A percentile compares a stretch with the other conserved stretches of the same genome.
Evolutionary conservation across 2,888 invertebrate species (phyloP).

Genomic region (Orthosia cruda): DNA sequence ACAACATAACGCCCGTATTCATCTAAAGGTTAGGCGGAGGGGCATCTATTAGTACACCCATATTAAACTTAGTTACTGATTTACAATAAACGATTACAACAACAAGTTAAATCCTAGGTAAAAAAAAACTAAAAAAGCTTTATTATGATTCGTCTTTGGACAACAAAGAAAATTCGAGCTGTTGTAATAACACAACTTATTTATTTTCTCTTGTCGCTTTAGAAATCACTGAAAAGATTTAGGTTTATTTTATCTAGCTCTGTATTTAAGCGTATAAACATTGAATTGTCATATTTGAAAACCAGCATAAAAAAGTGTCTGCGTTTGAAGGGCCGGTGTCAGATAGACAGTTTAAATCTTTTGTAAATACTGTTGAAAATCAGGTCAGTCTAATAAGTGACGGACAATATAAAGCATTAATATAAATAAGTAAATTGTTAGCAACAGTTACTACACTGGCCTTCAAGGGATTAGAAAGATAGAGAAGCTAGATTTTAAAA

Average conservation of each 20-base stretch:
- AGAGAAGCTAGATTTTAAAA: too few relatives aligned
- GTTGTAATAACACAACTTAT: conserved; percentile 51
- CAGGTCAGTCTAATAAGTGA: conserved; percentile 1
- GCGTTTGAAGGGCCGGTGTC: not conserved
- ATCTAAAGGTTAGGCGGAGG: too few relatives aligned
- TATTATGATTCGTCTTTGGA: conserved; percentile 15
- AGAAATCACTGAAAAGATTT: conserved; percentile 47
- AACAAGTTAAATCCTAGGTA: conserved; percentile 6
- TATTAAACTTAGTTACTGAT: not conserved
- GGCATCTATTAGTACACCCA: too few relatives aligned
- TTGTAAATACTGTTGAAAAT: conserved; percentile 14
- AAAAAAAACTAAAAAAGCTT: conserved; percentile 6
- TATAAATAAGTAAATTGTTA: too few relatives aligned
- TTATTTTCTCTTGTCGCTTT: conserved; percentile 52
- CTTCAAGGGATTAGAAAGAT: too few relatives aligned
- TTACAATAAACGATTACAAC: not conserved
- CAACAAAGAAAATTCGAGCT: conserved; percentile 42
- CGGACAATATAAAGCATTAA: too few relatives aligned
- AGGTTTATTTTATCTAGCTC: conserved; percentile 40
- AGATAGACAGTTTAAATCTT: not conserved
- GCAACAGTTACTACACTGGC: too few relatives aligned
- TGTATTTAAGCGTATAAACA: conserved; percentile 18
- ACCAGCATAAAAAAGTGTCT: conserved; percentile 3
- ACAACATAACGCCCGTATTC: too few relatives aligned
- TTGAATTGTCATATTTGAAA: conserved; percentile 24